Conservation (phyloP, 2,113 vertebrate genomes). For the Panthera uncia region DNA sequence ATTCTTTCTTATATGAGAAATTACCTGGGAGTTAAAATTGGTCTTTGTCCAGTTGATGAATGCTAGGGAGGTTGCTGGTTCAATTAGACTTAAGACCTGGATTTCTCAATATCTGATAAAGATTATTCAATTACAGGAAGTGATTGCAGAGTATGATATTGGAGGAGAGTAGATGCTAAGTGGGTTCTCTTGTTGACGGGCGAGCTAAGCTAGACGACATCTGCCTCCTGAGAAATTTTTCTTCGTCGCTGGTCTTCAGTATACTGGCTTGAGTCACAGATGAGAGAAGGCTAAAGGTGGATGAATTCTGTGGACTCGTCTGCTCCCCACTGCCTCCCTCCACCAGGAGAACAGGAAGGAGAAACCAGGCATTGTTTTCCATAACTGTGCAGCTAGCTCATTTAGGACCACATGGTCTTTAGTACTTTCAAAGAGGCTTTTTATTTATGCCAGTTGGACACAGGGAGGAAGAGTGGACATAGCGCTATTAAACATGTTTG, state of each 20-base stretch:
- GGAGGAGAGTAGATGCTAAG: not conserved
- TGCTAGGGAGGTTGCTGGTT: not conserved
- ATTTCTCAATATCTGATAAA: constrained; percentile 53
- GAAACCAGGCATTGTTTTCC: not conserved
- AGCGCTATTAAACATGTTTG: not conserved
- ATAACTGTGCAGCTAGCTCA: not conserved
- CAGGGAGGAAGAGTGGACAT: not conserved
- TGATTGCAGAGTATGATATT: constrained; percentile 39
- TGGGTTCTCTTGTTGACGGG: constrained; percentile 2
- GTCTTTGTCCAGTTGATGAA: not conserved
- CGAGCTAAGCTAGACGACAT: not conserved
- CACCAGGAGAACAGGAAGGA: not conserved
- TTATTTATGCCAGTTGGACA: not conserved
- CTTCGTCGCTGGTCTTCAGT: not conserved
- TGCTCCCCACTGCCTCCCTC: no score
- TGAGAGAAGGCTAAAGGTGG: not conserved
- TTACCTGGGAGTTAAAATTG: constrained; percentile 47
- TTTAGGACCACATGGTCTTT: not conserved
- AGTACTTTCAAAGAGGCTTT: not conserved
- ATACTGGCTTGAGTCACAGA: not conserved
- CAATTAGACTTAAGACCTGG: not conserved
- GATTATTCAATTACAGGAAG: constrained; percentile 48
- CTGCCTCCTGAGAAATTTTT: constrained; percentile 28
- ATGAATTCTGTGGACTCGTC: not conserved
- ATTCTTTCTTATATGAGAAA: constrained; percentile 25